These are phyloP conservation scores for Marcusenius ussheri DNA, from an alignment of 2,113 vertebrate species.

Conservation along the genomic window DNA sequence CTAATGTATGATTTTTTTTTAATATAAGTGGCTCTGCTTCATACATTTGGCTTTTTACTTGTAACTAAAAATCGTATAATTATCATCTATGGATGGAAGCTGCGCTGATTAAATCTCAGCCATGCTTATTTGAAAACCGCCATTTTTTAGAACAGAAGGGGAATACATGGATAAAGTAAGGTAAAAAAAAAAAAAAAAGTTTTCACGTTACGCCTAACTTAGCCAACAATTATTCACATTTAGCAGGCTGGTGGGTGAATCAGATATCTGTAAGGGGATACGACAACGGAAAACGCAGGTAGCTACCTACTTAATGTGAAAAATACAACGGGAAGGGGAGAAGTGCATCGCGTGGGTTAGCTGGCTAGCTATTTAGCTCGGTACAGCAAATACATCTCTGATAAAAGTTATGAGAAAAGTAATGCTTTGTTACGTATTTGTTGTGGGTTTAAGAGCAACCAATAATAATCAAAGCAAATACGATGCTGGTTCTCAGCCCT, in stretches of 20 bases:
- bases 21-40: not conserved
- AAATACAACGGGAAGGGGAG: not conserved
- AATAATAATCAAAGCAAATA: not conserved
- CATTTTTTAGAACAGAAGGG: constrained; percentile 13
- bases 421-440: not conserved
- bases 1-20: not conserved
- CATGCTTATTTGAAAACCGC: constrained; percentile 16
- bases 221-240: too few relatives aligned
- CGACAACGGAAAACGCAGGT: not conserved
- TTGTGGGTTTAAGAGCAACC: not conserved
- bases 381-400: not conserved
- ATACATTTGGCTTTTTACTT: not conserved
- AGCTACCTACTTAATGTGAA: not conserved
- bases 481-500: not conserved
- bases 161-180: not conserved
- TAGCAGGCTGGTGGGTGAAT: not conserved
- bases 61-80: not conserved
- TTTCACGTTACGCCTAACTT: not conserved
- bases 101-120: constrained; percentile 11
- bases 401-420: not conserved
- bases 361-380: not conserved
- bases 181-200: not conserved
- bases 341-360: constrained; percentile 16
- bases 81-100: not conserved
- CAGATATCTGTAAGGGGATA: not conserved